Percentiles rank a stretch among this genome's conserved stretches.
These are phyloP conservation scores for Sebastes taczanowskii DNA, from an alignment of 2,797 vertebrate genomes.

Conservation along the genomic window DNA sequence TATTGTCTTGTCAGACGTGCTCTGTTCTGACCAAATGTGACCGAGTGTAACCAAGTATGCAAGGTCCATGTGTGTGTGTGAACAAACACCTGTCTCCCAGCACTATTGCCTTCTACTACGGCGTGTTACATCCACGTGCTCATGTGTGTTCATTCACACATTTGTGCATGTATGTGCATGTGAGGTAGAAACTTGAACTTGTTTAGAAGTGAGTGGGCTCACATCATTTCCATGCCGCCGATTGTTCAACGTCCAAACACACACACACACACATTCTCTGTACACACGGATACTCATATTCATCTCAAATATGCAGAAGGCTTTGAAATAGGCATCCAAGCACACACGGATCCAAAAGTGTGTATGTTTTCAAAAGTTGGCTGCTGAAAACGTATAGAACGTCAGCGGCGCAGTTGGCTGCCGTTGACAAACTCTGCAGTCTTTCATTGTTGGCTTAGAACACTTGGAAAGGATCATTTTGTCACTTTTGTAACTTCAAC, in stretches of 20 bases:
- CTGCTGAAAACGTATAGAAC: slow-evolving; percentile 44
- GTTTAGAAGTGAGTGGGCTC: slow-evolving; percentile 37
- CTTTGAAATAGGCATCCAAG: slow-evolving; percentile 35
- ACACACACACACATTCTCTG: neutral
- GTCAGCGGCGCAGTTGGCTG: slow-evolving; percentile 47
- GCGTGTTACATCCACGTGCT: neutral
- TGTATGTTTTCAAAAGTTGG: slow-evolving; percentile 59
- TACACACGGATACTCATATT: neutral
- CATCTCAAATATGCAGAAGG: slow-evolving; percentile 28
- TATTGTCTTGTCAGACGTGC: slow-evolving; percentile 14
- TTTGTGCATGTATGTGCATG: neutral
- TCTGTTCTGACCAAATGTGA: slow-evolving; percentile 14
- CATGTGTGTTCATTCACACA: neutral
- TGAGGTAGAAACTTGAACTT: slow-evolving; percentile 11
- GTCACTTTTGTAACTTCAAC: slow-evolving; percentile 36
- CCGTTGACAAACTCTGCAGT: slow-evolving; percentile 28
- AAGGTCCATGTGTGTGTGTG: neutral
- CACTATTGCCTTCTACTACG: neutral
- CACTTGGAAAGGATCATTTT: slow-evolving; percentile 43
- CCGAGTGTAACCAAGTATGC: neutral
- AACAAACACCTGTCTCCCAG: neutral
- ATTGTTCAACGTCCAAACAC: slow-evolving; percentile 40
- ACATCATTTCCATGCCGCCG: neutral
- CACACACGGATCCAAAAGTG: slow-evolving; percentile 31
- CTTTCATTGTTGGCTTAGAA: slow-evolving; percentile 44